Evolutionary conservation across 92 coral and sea anemone genomes (phyloP).

Genomic region (Galaxea fascicularis): DNA sequence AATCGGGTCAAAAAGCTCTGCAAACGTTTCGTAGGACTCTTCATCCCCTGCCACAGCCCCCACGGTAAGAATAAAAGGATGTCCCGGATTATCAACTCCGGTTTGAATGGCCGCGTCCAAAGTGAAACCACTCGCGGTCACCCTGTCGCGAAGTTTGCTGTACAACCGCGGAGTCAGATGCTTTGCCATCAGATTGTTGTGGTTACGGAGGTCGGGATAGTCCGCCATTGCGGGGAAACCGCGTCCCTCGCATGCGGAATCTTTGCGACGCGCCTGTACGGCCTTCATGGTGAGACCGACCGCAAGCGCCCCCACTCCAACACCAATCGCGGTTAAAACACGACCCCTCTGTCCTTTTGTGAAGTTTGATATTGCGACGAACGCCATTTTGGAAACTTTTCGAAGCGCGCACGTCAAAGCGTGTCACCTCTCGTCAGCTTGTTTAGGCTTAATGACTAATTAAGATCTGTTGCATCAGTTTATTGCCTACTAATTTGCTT

Average conservation of each 20-base stretch:
- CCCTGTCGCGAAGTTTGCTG: constrained; percentile 72
- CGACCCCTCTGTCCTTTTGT: constrained; percentile 11
- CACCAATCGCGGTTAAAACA: constrained; percentile 21
- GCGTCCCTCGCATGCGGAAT: constrained; percentile 4
- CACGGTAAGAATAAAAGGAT: constrained; percentile 80
- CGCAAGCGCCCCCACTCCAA: constrained; percentile 26
- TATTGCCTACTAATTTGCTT: neutral
- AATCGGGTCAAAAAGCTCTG: constrained; percentile 81
- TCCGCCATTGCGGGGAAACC: constrained; percentile 46
- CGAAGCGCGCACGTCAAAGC: constrained; percentile 20
- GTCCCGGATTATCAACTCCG: constrained; percentile 85
- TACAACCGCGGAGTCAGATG: constrained; percentile 77
- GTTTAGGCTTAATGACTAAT: constrained; percentile 10
- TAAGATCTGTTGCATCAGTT: constrained; percentile 27
- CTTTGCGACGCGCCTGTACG: neutral
- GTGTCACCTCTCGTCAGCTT: constrained; percentile 2
- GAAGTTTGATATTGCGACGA: constrained; percentile 16
- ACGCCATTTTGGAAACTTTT: constrained; percentile 29
- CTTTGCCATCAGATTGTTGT: constrained; percentile 86
- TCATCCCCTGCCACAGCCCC: constrained; percentile 85
- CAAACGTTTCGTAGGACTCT: constrained; percentile 76
- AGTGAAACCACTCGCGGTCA: constrained; percentile 68
- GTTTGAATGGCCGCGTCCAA: constrained; percentile 83
- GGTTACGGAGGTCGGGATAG: constrained; percentile 51
- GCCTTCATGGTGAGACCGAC: constrained; percentile 18